Evolutionary conservation across 2,797 vertebrate genomes (phyloP).

Genomic region (Pteronotus mesoamericanus): DNA sequence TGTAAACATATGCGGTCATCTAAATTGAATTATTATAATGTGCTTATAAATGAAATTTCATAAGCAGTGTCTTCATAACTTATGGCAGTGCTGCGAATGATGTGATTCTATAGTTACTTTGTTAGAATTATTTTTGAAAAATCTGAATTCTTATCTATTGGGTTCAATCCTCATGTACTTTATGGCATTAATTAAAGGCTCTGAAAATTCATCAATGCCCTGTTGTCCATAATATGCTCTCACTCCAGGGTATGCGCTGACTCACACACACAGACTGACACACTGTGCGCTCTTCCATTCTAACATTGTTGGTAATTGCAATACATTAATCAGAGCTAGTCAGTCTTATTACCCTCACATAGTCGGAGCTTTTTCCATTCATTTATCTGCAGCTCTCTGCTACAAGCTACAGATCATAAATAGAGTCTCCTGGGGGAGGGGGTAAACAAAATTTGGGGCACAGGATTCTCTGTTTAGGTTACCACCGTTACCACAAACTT

Average conservation of each 20-base stretch:
- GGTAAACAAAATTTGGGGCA: too few relatives aligned
- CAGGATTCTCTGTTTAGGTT: not conserved
- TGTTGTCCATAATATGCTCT: not conserved
- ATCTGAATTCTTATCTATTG: not conserved
- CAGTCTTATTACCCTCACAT: not conserved
- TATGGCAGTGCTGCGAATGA: not conserved
- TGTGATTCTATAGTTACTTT: not conserved
- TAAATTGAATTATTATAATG: not conserved
- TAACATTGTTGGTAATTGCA: not conserved
- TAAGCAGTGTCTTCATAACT: not conserved
- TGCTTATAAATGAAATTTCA: not conserved
- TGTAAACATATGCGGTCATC: not conserved
- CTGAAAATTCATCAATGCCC: not conserved
- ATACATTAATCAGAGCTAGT: not conserved
- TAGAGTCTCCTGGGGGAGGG: not conserved
- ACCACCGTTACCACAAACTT: not conserved
- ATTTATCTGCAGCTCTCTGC: not conserved
- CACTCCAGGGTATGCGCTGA: not conserved
- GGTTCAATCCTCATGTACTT: not conserved
- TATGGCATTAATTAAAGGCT: not conserved
- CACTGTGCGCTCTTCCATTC: not conserved
- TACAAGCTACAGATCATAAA: not conserved
- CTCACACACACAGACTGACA: not conserved
- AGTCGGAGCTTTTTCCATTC: not conserved
- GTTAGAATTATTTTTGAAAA: slow-evolving; percentile 1